Percentiles rank a stretch among this genome's conserved stretches.
Evolutionary conservation across 2,888 invertebrate genomes (phyloP).

Genomic region (Loripinus fragilis): DNA sequence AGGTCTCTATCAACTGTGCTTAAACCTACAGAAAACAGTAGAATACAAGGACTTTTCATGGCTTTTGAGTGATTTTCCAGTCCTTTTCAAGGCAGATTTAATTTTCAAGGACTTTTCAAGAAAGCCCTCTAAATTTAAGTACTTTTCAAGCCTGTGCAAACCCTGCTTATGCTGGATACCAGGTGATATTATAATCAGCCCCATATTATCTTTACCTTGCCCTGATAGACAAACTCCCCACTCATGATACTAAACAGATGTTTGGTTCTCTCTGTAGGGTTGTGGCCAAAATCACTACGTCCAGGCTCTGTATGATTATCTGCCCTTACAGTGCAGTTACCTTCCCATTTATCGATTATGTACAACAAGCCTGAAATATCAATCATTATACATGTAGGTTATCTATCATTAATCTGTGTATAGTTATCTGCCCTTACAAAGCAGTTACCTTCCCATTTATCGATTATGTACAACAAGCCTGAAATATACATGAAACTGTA

Average conservation of each 20-base stretch:
- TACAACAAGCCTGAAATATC: conserved; percentile 47
- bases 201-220: conserved; percentile 23
- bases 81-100: no score
- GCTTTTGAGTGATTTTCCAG: no score
- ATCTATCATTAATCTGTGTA: no score
- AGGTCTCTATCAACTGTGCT: no score
- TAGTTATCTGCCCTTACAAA: conserved; percentile 20
- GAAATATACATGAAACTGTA: no score
- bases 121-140: no score
- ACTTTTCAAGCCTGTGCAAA: no score
- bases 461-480: conserved; percentile 51
- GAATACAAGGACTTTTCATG: no score
- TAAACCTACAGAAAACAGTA: no score
- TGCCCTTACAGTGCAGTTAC: conserved; percentile 48
- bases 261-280: background rate
- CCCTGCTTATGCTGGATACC: no score
- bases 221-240: conserved; percentile 30
- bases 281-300: background rate
- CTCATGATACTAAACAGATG: background rate
- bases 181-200: no score
- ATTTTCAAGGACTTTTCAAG: no score
- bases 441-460: conserved; percentile 49
- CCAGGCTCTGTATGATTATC: background rate
- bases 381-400: background rate
- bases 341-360: conserved; percentile 42